Evolutionary conservation across 37 sponge, comb jelly and placozoan species (phyloP), one percentile per base, ranked within the genome.

Genomic region (Bolinopsis microptera): DNA sequence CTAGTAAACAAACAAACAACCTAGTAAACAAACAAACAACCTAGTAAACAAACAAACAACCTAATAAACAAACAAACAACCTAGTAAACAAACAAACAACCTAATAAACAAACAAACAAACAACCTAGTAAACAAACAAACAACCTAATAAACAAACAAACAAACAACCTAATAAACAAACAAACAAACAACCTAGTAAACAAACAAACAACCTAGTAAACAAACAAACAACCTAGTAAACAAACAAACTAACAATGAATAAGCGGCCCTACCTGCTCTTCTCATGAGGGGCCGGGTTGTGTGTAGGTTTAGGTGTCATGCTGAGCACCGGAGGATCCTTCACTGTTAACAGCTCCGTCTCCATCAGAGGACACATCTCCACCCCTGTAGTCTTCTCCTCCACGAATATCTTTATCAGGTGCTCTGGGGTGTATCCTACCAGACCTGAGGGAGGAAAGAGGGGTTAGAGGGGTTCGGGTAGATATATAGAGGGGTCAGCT

Each of bases 301-400:
- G 61, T 48, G 61, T 48, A 16, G 80, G 80, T 32, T 32, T 32
- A 32, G 80, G 74, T 0, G 80, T 77, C 21, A 32, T 77, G 80
- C 80, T 77, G 80, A 35, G 80, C 18, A 86, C 61, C 0, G 90
- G 90, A 13, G 90, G 61, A 39, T 86, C 90, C 25, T 86, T 86
- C 38, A 86, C 61, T 1, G 90, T 86, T 48, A 86, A 38, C 61
- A 86, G 41, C 30, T 86, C 90, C n/a, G 36, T 34, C 61, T 86
- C 36, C 90, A 86, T 86, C 30, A 26, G 61, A 0, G 61, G 61
- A 2, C 41, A 39, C 90, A 86, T 86, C 90, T 86, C 90, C 30
- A 86, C 90, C 16, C 90, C 90, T 0, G 90, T 86, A 13, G 37
- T 86, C 90, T 86, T 86, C 41, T 86, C 90, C 48, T 86, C 90